Base-by-base conservation (phyloP, 2,888 invertebrate species). In the Alviniconcha strummeri region DNA sequence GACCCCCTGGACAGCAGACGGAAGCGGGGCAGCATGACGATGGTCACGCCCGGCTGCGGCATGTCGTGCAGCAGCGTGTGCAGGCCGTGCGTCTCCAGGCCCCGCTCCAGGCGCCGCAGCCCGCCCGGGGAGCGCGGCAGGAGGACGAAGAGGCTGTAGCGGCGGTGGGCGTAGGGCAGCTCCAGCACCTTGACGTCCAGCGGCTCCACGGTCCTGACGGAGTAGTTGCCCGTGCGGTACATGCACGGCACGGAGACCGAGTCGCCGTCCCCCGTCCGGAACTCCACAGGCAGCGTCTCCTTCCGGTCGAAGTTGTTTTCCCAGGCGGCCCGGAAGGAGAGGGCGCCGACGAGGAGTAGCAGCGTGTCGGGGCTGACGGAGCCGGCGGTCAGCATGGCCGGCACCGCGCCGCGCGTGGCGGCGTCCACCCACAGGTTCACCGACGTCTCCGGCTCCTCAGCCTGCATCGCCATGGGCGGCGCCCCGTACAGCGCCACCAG, bases 371-470 rank as follows among this genome's bases (percentile, higher is more conserved):
- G 52, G 36, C 7, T 13, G 74, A 74, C 54, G 54, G 5, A 17
- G 60, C 54, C 76, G 3, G 60, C 15, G 11, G 52, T 74, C 64
- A 80, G 80, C 80, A 83, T 80, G 36, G 17, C 55, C 2, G 82
- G 77, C 19, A 82, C 57, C 19, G 76, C 36, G 9, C 82, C 82
- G 0, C 56, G 54, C 19, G 82, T 82, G 55, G n/a, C 76, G 56
- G 82, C 82, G 54, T 82, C 82, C 67, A 82, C 82, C 82, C 82
- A 82, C 67, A 82, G 77, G 77, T 82, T 82, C 69, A 82, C 82
- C 6, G 82, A 82, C 19, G 17, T 52, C n/a, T 52, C 69, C 11
- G 82, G 77, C 55, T 82, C 67, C 13, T 64, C 15, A 56, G 54
- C 76, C 55, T 77, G 69, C 82, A 82, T 77, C 54, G 82, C 82